phyloP scores from a whole-genome alignment of 2,797 vertebrate species.

The Borostomias antarcticus region DNA sequence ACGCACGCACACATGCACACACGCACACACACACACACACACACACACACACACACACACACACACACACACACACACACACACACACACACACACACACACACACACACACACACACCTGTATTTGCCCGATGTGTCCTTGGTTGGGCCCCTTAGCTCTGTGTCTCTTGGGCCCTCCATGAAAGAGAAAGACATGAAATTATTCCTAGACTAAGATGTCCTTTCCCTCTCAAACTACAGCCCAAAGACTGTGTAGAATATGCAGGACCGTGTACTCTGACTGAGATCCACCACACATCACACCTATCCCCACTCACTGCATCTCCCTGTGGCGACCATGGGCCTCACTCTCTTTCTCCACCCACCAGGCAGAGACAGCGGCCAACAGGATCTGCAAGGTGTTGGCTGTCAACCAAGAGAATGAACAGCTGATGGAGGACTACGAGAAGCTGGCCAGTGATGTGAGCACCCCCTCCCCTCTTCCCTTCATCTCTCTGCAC shows the following conservation, averaged over 20 bases:
- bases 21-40: conserved; percentile 6
- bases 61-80: conserved; percentile 14
- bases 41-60: conserved; percentile 7
- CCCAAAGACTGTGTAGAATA: background rate
- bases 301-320: background rate
- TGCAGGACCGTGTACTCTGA: no score
- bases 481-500: no score
- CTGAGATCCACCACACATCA: background rate
- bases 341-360: conserved; percentile 25
- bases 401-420: conserved; percentile 97
- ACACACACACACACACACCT: conserved; percentile 21
- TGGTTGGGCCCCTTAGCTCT: conserved; percentile 15
- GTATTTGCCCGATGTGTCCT: conserved; percentile 19
- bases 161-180: conserved; percentile 9
- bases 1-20: conserved; percentile 3
- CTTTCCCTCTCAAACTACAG: background rate
- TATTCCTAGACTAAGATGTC: background rate
- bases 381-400: conserved; percentile 99
- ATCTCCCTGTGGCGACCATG: background rate
- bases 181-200: background rate
- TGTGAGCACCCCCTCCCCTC: conserved; percentile 78
- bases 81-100: background rate
- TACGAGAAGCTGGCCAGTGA: conserved; percentile 97
- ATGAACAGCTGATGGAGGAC: conserved; percentile 98
- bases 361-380: conserved; percentile 91